These are phyloP conservation scores for Bufotes viridis DNA, from an alignment of 2,797 vertebrate genomes.

Conservation along the genomic window DNA sequence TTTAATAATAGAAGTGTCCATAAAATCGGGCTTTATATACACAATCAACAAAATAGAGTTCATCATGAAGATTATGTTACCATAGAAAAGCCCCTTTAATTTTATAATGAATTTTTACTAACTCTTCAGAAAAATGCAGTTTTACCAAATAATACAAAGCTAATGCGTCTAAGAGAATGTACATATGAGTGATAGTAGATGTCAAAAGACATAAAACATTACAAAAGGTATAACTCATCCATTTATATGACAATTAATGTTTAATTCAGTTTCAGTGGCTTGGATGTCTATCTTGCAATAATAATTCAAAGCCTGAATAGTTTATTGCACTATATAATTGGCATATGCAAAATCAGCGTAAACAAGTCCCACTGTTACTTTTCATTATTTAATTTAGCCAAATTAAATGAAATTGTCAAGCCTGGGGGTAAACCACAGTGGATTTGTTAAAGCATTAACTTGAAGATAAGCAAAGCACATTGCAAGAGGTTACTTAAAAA, in stretches of 20 bases:
- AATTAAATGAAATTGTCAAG: slow-evolving; percentile 43
- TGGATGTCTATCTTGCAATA: slow-evolving; percentile 1
- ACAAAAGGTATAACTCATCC: background rate
- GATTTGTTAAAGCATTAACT: slow-evolving; percentile 42
- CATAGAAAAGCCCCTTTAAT: too few relatives aligned
- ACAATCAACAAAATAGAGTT: too few relatives aligned
- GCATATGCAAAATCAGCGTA: slow-evolving; percentile 39
- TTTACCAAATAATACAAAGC: too few relatives aligned
- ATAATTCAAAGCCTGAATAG: slow-evolving; percentile 16
- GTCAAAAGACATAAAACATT: background rate
- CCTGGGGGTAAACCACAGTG: background rate
- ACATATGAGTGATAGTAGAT: background rate
- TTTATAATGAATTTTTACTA: too few relatives aligned
- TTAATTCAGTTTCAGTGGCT: slow-evolving; percentile 17
- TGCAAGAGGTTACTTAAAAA: background rate
- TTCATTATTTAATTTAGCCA: slow-evolving; percentile 34
- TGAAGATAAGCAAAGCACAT: slow-evolving; percentile 45
- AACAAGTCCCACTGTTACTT: slow-evolving; percentile 36
- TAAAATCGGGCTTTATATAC: too few relatives aligned
- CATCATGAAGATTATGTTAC: too few relatives aligned
- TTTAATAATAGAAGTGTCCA: too few relatives aligned
- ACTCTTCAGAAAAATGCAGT: too few relatives aligned
- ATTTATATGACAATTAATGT: slow-evolving; percentile 3
- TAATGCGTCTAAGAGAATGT: background rate
- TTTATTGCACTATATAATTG: slow-evolving; percentile 35